These are phyloP conservation scores for Cynopterus sphinx DNA, from an alignment of 2,797 vertebrate species.

Conservation along the genomic window DNA sequence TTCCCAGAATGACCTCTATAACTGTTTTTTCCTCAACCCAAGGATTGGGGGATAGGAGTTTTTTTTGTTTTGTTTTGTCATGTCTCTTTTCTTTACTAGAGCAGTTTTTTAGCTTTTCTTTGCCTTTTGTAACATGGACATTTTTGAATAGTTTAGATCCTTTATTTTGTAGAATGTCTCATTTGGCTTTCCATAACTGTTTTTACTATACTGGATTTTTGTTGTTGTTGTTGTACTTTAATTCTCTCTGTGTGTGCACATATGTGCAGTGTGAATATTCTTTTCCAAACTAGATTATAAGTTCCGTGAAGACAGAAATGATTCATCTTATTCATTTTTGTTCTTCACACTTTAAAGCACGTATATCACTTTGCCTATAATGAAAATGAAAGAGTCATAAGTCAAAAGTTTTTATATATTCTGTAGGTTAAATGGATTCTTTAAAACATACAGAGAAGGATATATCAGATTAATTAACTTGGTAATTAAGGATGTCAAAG, in stretches of 20 bases:
- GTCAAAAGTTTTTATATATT: background rate
- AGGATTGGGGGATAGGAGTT: background rate
- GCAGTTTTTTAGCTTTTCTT: background rate
- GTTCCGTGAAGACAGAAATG: background rate
- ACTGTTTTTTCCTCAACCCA: background rate
- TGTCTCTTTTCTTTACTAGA: background rate
- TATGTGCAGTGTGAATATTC: background rate
- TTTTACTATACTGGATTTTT: background rate
- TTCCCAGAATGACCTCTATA: background rate
- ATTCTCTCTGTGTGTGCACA: background rate
- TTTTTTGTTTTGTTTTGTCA: background rate
- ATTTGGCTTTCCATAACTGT: background rate
- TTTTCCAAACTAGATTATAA: background rate
- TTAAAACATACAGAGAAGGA: constrained; percentile 19
- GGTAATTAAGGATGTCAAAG: constrained; percentile 7
- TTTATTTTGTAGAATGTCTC: background rate
- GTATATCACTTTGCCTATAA: background rate
- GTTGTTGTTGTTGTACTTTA: background rate
- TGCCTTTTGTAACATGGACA: background rate
- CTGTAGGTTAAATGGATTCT: background rate
- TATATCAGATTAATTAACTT: constrained; percentile 25
- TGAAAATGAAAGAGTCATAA: constrained; percentile 42
- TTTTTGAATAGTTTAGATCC: background rate
- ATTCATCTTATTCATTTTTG: constrained; percentile 12
- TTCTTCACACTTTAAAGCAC: background rate